Base-by-base conservation (phyloP, 2,797 vertebrate species). In the Tamandua tetradactyla region DNA sequence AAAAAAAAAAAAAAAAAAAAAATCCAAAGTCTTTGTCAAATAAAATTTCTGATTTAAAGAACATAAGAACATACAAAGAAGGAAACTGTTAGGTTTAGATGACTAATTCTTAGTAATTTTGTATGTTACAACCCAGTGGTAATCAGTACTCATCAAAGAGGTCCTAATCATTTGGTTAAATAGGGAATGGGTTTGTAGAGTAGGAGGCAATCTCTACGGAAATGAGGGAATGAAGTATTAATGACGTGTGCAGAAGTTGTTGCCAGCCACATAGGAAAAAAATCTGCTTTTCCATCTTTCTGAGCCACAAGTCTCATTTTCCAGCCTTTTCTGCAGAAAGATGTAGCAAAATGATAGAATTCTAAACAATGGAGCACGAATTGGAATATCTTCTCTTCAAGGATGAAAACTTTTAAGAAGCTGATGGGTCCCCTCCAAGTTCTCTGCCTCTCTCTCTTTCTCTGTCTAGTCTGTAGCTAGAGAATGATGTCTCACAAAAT, bases 271-370 rank as follows among this genome's bases (percentile, higher is more conserved):
- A 64, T 23, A 76, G 44, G 20, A 84, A 44, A 76, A 62, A 62
- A 32, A 62, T 14, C 12, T 32, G 14, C 27, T 35, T 82, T 42
- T 8, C 12, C 20, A 75, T 75, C 35, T 71, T 30, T 80, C 22
- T 47, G 20, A 91, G 23, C 23, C 13, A 25, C 14, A 92, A 3
- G 17, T 23, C 52, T 30, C 7, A 93, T 44, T 83, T 87, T 52
- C 2, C 15, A 47, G 20, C 1, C 17, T 10, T 4, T 2, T 1
- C 30, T 30, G 15, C 32, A 64, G n/a, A 55, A 3, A 44, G 47
- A 81, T 1, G 22, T 66, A 4, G 7, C 23, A 37, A 79, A 79
- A 49, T 44, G 22, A 25, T 27, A 74, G 64, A 18, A 8, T 22
- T 40, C 15, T 57, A 27, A 52, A 82, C 5, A 25, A 2, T 40